Evolutionary conservation across 1,140 invertebrate genomes (phyloP).

Genomic region (Forficula auricularia): DNA sequence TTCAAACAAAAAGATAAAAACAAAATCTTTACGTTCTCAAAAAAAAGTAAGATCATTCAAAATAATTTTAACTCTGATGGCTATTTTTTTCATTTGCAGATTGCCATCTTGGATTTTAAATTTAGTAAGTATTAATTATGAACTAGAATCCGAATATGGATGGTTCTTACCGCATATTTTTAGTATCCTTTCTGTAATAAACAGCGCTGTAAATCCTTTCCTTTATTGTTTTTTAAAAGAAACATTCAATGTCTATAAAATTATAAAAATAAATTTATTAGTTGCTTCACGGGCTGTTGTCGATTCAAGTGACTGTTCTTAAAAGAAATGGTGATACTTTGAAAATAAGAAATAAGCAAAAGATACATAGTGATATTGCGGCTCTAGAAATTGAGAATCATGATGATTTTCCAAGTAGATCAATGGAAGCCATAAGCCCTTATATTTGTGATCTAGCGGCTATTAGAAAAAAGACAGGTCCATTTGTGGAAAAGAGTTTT

Average conservation of each 20-base stretch:
- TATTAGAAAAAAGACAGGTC: no score
- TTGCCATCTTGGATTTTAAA: constrained; percentile 33
- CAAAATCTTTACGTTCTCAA: constrained; percentile 16
- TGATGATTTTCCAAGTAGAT: no score
- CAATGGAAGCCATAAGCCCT: no score
- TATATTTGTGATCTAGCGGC: no score
- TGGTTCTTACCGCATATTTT: constrained; percentile 30
- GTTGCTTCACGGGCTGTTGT: no score
- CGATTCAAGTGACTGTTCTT: no score
- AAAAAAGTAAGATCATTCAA: constrained; percentile 33
- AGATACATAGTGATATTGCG: no score
- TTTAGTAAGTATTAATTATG: constrained; percentile 24
- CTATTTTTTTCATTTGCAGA: constrained; percentile 29
- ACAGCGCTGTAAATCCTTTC: constrained; percentile 34
- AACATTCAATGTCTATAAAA: constrained; percentile 14
- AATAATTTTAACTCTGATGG: constrained; percentile 32
- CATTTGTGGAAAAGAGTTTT: no score
- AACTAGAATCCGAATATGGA: constrained; percentile 17
- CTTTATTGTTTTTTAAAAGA: constrained; percentile 35
- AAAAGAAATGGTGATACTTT: no score
- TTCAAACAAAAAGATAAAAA: constrained; percentile 1
- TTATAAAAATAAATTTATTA: no score
- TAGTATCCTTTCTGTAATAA: constrained; percentile 28
- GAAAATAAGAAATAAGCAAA: no score
- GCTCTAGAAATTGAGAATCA: no score